Evolutionary conservation across 2,797 vertebrate species (phyloP), one percentile per base, ranked within the genome.

Genomic region (Sebastes paucispinis): DNA sequence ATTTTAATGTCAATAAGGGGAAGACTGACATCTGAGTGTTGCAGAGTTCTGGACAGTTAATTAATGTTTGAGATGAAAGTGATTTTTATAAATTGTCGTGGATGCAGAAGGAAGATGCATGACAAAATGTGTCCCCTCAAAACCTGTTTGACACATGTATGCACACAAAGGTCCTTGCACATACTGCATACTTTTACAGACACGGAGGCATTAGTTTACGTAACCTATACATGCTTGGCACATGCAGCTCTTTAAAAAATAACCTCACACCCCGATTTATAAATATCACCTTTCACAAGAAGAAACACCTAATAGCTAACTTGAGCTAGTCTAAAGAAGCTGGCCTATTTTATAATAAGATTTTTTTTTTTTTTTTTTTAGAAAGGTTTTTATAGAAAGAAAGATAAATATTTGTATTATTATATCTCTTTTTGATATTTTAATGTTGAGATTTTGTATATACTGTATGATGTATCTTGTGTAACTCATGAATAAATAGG

Each of bases 401-500:
- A 72, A 69, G 29, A 82, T 47, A 64, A 74, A 81, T 82, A 88
- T 91, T 81, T 90, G 76, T 88, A 78, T 76, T 77, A 77, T 85
- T 54, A 54, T 86, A 69, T 88, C 70, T 88, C 67, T 92, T 90
- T 50, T 94, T 87, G 71, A 85, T 89, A 88, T 90, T 86, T 84
- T 77, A 77, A 72, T 87, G 72, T 89, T 85, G 69, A 86, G 18
- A 82, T 92, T 94, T 93, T 95, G 94, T 95, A 94, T 81, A 95
- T 95, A 94, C 68, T 91, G 80, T 89, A 80, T 88, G 75, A 76
- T 89, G 77, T 90, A 92, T 87, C 89, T 84, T 93, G 86, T 87
- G 85, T 88, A 86, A 92, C 79, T 86, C 81, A 81, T 92, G 73
- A 94, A 94, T 94, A 94, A 94, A 95, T 84, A 36, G 87, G 85